Percentiles rank a stretch among this genome's conserved stretches.
phyloP scores from a whole-genome alignment of 2,113 vertebrate species.

The Xiphorhynchus elegans region DNA sequence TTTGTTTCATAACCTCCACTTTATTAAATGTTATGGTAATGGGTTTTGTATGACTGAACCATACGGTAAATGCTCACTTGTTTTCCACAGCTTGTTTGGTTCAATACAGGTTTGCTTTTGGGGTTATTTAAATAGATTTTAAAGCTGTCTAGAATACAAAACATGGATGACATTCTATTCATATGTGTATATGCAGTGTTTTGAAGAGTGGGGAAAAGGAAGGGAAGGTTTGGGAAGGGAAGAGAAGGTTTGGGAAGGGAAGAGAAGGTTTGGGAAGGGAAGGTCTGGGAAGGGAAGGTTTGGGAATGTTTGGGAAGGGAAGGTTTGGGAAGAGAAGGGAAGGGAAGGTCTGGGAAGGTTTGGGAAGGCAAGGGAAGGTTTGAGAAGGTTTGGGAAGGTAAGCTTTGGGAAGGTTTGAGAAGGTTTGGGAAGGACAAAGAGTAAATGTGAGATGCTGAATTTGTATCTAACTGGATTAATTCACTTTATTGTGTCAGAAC shows the following conservation, averaged over 20 bases:
- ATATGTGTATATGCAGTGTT: not conserved
- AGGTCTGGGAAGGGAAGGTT: not conserved
- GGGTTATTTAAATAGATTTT: not conserved
- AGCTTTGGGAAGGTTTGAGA: too few relatives aligned
- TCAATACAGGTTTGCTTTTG: not conserved
- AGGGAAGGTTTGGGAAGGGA: too few relatives aligned
- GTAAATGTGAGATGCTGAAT: not conserved
- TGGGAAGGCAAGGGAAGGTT: too few relatives aligned
- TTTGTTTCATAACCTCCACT: slow-evolving; percentile 46
- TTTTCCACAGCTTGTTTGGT: slow-evolving; percentile 13
- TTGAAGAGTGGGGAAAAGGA: not conserved
- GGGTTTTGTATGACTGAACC: slow-evolving; percentile 17
- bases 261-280: too few relatives aligned
- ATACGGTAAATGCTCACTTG: not conserved
- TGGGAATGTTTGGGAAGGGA: too few relatives aligned
- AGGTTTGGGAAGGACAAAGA: too few relatives aligned
- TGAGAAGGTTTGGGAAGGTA: too few relatives aligned
- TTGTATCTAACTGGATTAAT: not conserved
- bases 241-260: too few relatives aligned
- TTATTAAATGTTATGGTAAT: slow-evolving; percentile 21
- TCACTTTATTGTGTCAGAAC: not conserved
- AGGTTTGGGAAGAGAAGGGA: too few relatives aligned
- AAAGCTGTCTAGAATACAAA: not conserved
- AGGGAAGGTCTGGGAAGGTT: not conserved
- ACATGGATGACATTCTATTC: not conserved